Conservation (phyloP, 1,140 invertebrate species). For the Streblospio benedicti region DNA sequence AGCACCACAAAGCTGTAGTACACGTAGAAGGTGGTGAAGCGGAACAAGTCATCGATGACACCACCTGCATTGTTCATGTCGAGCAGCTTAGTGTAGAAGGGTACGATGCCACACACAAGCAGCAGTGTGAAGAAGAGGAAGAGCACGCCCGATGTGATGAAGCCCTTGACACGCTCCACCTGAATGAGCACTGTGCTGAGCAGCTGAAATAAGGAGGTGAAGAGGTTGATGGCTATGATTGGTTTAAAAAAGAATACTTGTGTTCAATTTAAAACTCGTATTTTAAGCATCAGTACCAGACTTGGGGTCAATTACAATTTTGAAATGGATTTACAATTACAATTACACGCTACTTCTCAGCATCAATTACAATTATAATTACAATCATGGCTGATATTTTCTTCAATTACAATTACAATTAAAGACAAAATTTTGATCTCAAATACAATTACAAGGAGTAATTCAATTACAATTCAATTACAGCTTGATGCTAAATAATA, state of each 20-base stretch:
- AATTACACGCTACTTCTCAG: background rate
- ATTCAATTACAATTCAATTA: too few species aligned
- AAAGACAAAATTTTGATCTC: too few species aligned
- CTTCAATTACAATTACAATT: too few species aligned
- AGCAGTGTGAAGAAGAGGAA: conserved; percentile 78
- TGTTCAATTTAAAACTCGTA: background rate
- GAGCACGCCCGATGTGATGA: conserved; percentile 74
- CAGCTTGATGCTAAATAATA: too few species aligned
- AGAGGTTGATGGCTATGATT: background rate
- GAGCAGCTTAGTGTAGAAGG: conserved; percentile 20
- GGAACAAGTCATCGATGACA: background rate
- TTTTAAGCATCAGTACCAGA: background rate
- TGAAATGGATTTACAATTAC: background rate
- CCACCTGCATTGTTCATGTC: background rate
- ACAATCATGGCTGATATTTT: too few species aligned
- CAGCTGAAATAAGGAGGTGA: conserved; percentile 51
- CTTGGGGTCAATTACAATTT: background rate
- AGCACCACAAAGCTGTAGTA: conserved; percentile 6
- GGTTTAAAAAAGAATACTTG: background rate
- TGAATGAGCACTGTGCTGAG: conserved; percentile 61
- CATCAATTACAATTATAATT: too few species aligned
- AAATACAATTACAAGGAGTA: too few species aligned
- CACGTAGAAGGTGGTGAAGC: conserved; percentile 11
- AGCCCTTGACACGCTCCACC: conserved; percentile 69
- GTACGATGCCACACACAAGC: conserved; percentile 60